phyloP scores from a whole-genome alignment of 2,888 invertebrate genomes.

The Lumbricus terrestris region DNA sequence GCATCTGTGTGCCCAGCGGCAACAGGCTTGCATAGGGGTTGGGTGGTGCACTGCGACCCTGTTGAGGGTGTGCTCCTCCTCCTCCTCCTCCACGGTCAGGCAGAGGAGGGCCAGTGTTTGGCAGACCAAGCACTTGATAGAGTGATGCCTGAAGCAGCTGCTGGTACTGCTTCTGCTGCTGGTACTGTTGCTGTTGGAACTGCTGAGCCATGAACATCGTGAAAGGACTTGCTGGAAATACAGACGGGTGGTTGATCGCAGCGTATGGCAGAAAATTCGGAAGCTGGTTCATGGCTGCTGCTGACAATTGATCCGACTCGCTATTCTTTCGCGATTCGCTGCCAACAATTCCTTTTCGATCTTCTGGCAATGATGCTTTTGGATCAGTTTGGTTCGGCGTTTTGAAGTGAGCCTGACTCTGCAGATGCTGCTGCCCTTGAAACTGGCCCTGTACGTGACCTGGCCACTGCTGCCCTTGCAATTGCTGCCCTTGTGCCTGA shows the following conservation, averaged over 20 bases:
- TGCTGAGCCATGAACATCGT: neutral
- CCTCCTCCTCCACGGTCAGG: neutral
- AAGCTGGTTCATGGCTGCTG: neutral
- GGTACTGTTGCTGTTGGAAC: neutral
- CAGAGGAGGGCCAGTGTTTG: neutral
- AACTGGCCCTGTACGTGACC: neutral
- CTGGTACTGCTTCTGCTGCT: neutral
- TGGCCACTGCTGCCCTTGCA: neutral
- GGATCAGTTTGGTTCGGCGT: neutral
- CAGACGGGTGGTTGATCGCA: neutral
- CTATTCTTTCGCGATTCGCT: neutral
- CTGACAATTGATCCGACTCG: neutral
- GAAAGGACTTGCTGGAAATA: neutral
- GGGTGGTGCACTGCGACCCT: neutral
- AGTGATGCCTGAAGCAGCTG: slow-evolving; percentile 5
- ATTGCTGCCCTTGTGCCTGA: neutral
- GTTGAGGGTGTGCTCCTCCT: neutral
- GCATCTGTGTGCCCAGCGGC: neutral
- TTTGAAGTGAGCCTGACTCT: neutral
- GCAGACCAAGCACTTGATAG: neutral
- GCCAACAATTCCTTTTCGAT: neutral
- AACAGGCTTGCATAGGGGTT: neutral
- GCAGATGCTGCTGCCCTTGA: neutral
- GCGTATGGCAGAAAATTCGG: neutral
- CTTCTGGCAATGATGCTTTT: neutral